A percentile compares a stretch with the other conserved stretches of the same genome.
These are phyloP conservation scores for Charina bottae DNA, from an alignment of 2,113 vertebrate genomes.

Conservation along the genomic window DNA sequence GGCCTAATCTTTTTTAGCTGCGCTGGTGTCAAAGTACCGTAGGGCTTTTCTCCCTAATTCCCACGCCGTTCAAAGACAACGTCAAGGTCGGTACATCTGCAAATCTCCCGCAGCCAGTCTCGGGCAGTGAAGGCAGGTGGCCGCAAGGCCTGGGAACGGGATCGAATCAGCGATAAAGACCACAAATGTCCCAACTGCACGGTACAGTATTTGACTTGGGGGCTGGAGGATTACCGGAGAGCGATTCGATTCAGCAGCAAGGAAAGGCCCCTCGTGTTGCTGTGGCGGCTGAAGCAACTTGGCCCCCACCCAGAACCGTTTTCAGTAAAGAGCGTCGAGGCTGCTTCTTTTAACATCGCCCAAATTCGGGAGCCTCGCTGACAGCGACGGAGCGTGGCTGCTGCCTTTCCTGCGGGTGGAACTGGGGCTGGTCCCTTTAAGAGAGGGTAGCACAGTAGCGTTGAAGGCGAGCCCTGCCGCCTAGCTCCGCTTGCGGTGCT, in stretches of 20 bases:
- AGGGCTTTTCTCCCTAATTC: neutral
- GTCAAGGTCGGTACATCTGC: neutral
- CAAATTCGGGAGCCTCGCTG: neutral
- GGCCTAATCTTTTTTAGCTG: neutral
- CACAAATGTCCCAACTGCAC: neutral
- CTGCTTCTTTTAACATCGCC: neutral
- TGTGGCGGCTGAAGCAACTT: too few species aligned
- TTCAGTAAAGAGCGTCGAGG: neutral
- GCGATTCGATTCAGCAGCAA: neutral
- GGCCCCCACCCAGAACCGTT: neutral
- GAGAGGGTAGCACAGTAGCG: slow-evolving; percentile 54
- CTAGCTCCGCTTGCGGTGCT: slow-evolving; percentile 36
- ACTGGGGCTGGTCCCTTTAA: slow-evolving; percentile 69
- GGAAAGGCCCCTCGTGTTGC: neutral
- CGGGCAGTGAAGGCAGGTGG: neutral
- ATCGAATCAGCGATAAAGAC: neutral
- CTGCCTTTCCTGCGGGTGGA: neutral
- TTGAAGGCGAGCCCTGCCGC: slow-evolving; percentile 55
- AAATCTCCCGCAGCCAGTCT: neutral
- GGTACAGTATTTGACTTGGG: neutral
- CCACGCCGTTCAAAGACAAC: neutral
- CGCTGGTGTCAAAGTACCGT: neutral
- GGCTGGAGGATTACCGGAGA: neutral
- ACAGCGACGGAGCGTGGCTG: neutral
- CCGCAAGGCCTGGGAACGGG: neutral